phyloP scores from a whole-genome alignment of 2,797 vertebrate genomes.

The Pempheris klunzingeri region DNA sequence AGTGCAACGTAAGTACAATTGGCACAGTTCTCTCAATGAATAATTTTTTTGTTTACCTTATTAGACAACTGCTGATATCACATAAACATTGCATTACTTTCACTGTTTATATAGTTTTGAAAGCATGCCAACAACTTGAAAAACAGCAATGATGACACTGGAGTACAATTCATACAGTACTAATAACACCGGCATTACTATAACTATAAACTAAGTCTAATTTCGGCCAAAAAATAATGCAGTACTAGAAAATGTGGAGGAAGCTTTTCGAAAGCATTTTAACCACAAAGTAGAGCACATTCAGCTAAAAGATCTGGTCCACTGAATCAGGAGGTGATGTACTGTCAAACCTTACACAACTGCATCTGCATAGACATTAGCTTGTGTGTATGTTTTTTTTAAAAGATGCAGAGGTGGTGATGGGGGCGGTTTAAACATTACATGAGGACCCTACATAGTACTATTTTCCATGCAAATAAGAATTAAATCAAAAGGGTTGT shows the following conservation, averaged over 20 bases:
- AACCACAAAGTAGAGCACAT: neutral
- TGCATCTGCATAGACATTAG: neutral
- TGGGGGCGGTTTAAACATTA: neutral
- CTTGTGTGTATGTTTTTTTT: neutral
- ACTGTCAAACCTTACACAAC: neutral
- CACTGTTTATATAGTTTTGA: neutral
- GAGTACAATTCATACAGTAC: neutral
- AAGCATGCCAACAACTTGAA: neutral
- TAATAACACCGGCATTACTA: neutral
- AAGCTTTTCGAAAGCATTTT: neutral
- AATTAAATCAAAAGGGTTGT: neutral
- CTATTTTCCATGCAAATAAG: conserved; percentile 29
- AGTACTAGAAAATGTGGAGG: neutral
- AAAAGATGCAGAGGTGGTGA: neutral
- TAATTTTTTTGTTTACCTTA: neutral
- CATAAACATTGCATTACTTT: neutral
- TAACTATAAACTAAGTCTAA: too few relatives aligned
- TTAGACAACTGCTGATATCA: too few relatives aligned
- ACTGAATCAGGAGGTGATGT: neutral
- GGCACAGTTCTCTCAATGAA: neutral
- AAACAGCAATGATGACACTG: neutral
- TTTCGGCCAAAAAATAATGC: neutral
- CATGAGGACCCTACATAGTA: neutral
- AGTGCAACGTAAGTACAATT: conserved; percentile 45
- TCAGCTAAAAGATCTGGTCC: neutral